Percentiles rank a stretch among this genome's conserved stretches.
phyloP scores from a whole-genome alignment of 2,797 vertebrate genomes.

The Gymnopithys bicolor region DNA sequence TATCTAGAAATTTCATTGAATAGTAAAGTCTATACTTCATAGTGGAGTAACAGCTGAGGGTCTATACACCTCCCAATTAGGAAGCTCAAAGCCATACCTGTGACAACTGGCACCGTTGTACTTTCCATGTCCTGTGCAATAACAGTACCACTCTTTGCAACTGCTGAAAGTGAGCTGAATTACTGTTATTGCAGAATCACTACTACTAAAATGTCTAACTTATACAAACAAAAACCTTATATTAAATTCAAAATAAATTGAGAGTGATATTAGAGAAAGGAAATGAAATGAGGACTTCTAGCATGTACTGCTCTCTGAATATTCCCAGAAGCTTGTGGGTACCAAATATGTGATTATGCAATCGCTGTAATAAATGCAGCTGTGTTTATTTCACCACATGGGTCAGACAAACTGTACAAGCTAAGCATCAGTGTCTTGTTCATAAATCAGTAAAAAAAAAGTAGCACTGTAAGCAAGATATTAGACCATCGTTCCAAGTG shows the following conservation, averaged over 20 bases:
- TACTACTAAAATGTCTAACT: not conserved
- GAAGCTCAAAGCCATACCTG: not conserved
- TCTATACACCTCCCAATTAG: not conserved
- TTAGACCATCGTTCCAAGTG: slow-evolving; percentile 22
- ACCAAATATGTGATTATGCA: not conserved
- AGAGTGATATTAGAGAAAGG: not conserved
- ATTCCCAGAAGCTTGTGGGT: not conserved
- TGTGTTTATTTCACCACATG: slow-evolving; percentile 33
- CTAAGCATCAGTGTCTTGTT: not conserved
- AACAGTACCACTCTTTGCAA: not conserved
- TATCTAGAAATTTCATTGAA: not conserved
- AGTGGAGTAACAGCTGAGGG: not conserved
- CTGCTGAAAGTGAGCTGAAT: not conserved
- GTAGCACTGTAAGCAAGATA: not conserved
- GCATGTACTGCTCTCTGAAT: not conserved
- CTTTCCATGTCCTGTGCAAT: not conserved
- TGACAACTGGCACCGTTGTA: not conserved
- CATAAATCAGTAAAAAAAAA: not conserved
- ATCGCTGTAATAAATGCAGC: not conserved
- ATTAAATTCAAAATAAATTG: not conserved
- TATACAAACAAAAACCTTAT: not conserved
- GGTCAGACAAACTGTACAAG: not conserved
- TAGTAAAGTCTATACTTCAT: not conserved
- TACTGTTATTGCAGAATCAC: not conserved
- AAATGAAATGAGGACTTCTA: not conserved